Conservation (phyloP, 2,888 invertebrate genomes). For the Selenia dentaria region DNA sequence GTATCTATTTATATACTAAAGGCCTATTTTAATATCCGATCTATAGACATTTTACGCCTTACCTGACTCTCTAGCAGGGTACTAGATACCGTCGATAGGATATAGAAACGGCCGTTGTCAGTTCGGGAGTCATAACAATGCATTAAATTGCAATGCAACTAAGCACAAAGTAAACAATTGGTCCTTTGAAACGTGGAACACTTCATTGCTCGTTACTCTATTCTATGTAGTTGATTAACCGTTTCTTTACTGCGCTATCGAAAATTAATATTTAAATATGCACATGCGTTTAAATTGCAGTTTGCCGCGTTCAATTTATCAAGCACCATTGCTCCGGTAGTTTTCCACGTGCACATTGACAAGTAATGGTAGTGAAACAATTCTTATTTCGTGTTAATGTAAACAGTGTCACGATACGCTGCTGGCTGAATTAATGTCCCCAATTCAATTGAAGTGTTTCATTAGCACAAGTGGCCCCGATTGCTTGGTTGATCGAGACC, state of each 20-base stretch:
- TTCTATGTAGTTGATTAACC: neutral
- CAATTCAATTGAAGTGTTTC: conserved; percentile 84
- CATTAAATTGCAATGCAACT: conserved; percentile 16
- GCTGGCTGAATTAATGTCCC: conserved; percentile 77
- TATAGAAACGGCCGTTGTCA: no score
- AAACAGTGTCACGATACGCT: conserved; percentile 63
- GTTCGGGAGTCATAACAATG: no score
- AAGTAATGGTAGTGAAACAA: neutral
- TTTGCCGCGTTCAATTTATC: conserved; percentile 4
- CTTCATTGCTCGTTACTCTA: no score
- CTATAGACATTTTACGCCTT: no score
- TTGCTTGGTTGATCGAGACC: conserved; percentile 77
- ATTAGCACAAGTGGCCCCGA: conserved; percentile 84
- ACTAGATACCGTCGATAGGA: no score
- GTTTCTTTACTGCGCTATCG: conserved; percentile 1
- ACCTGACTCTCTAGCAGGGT: no score
- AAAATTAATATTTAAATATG: neutral
- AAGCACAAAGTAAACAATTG: no score
- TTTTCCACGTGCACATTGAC: conserved; percentile 12
- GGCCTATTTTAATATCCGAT: no score
- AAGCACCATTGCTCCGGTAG: conserved; percentile 1
- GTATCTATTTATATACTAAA: no score
- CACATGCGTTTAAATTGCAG: conserved; percentile 1
- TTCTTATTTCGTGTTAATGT: conserved; percentile 51
- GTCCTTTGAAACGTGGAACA: no score